Percentiles rank a stretch among this genome's conserved stretches.
Conservation (phyloP, 2,797 vertebrate species). For the Catamblyrhynchus diadema region DNA sequence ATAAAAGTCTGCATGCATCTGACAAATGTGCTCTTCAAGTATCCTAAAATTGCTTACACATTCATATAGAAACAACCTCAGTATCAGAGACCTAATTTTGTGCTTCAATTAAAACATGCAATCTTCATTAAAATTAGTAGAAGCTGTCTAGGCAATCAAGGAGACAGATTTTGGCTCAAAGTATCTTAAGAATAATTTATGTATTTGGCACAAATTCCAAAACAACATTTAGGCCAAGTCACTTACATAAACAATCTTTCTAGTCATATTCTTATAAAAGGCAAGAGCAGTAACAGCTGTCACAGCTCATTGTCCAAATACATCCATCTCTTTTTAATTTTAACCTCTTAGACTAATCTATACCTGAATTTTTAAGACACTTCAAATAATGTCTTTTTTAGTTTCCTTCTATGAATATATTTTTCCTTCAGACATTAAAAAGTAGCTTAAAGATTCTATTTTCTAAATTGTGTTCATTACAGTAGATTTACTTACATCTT, state of each 20-base stretch:
- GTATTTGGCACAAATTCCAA: constrained; percentile 14
- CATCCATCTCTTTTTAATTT: neutral
- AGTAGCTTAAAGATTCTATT: neutral
- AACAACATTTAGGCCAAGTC: neutral
- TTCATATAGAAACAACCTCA: neutral
- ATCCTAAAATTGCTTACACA: neutral
- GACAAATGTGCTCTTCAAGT: neutral
- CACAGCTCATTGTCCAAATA: neutral
- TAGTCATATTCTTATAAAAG: neutral
- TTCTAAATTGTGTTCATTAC: neutral
- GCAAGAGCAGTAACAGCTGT: constrained; percentile 7
- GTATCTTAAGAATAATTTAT: neutral
- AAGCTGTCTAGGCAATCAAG: neutral
- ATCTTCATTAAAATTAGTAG: neutral
- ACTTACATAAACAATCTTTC: constrained; percentile 1
- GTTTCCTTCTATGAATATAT: neutral
- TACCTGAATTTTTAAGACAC: neutral
- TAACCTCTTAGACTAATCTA: neutral
- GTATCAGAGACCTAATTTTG: neutral
- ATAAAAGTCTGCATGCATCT: neutral
- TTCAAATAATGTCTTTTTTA: neutral
- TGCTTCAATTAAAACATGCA: neutral
- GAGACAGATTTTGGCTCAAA: neutral
- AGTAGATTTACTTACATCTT: neutral
- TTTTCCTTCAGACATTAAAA: neutral